A percentile compares a stretch with the other conserved stretches of the same genome.
Evolutionary conservation across 2,888 invertebrate species (phyloP).

Genomic region (Rugalucina vietnamica): DNA sequence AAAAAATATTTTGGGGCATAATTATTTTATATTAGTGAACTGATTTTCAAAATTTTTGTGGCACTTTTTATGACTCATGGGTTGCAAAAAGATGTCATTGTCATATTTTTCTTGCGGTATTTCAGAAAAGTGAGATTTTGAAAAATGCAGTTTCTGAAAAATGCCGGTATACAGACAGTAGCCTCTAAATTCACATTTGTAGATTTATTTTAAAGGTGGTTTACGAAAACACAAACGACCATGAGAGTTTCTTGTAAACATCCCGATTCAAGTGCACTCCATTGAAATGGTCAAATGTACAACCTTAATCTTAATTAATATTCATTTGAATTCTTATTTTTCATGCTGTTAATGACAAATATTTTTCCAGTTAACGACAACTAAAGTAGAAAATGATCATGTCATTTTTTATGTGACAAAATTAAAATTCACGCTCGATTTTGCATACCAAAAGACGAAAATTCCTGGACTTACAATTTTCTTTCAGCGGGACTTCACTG

Average conservation of each 20-base stretch:
- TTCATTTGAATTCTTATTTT: constrained; percentile 1
- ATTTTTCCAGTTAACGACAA: constrained; percentile 11
- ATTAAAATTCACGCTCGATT: constrained; percentile 55
- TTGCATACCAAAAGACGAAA: constrained; percentile 18
- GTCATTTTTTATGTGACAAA: constrained; percentile 36
- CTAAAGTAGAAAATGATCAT: constrained; percentile 40
- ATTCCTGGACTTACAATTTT: background rate
- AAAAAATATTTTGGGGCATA: too few relatives aligned
- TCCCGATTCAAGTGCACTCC: background rate
- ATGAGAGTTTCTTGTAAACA: background rate
- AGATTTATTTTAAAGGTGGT: too few relatives aligned
- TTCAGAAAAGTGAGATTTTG: too few relatives aligned
- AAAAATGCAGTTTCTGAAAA: too few relatives aligned
- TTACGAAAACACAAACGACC: too few relatives aligned
- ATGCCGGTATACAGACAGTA: too few relatives aligned
- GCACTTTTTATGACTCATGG: too few relatives aligned
- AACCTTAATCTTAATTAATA: background rate
- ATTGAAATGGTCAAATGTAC: background rate
- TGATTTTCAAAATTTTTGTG: too few relatives aligned
- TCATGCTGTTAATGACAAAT: constrained; percentile 9
- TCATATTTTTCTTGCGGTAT: too few relatives aligned
- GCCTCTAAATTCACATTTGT: too few relatives aligned
- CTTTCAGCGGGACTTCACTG: background rate
- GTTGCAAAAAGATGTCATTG: too few relatives aligned
- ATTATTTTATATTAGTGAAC: too few relatives aligned